Conservation (phyloP, 2,797 vertebrate genomes). For the Falco novaeseelandiae region DNA sequence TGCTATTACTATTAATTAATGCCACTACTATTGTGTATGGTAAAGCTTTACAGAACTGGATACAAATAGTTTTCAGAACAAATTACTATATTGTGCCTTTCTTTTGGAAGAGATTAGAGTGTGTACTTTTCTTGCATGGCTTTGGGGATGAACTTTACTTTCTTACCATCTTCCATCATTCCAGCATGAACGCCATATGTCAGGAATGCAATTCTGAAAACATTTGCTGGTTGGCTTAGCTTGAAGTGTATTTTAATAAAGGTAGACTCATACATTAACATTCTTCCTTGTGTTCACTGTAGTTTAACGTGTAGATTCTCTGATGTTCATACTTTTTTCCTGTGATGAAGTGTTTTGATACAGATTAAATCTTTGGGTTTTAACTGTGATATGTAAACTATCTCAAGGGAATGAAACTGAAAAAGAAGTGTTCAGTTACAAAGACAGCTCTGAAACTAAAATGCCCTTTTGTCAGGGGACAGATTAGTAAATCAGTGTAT, state of each 20-base stretch:
- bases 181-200: background rate
- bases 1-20: background rate
- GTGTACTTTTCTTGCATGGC: background rate
- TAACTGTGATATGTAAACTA: background rate
- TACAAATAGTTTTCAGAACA: background rate
- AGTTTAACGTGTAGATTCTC: background rate
- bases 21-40: background rate
- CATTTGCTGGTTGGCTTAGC: background rate
- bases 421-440: background rate
- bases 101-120: background rate
- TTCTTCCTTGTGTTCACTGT: background rate
- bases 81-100: background rate
- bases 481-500: conserved; percentile 10
- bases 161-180: background rate
- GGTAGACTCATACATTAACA: background rate
- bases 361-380: conserved; percentile 32
- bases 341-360: background rate
- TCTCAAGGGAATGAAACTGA: background rate
- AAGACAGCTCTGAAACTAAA: conserved; percentile 16
- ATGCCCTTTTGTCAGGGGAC: conserved; percentile 6
- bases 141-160: background rate
- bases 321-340: background rate
- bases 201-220: background rate
- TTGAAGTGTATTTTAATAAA: background rate
- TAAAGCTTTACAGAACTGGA: background rate